A percentile compares a stretch with the other conserved stretches of the same genome.
Conservation (phyloP, 2,797 vertebrate genomes). For the Hypotaenidia philippensis region DNA sequence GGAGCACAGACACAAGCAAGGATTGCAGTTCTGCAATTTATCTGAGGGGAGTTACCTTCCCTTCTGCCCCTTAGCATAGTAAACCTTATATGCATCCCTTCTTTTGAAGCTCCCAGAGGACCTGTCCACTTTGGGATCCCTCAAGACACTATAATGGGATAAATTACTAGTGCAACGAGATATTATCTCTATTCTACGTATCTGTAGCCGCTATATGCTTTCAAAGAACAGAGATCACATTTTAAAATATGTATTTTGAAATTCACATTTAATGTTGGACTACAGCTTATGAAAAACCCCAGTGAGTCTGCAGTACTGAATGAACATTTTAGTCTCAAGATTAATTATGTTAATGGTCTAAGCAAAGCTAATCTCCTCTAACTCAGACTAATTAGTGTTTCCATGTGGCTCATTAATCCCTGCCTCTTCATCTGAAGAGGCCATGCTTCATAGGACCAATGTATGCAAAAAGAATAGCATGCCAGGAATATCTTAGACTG, state of each 20-base stretch:
- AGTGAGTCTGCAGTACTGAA: background rate
- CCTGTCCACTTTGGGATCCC: background rate
- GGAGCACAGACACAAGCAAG: background rate
- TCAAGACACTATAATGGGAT: background rate
- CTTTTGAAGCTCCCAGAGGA: background rate
- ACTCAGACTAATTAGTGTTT: constrained; percentile 70
- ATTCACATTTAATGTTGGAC: background rate
- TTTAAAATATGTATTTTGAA: background rate
- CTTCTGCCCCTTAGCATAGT: background rate
- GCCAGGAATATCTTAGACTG: background rate
- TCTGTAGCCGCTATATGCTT: background rate
- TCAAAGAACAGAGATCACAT: background rate
- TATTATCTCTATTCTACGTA: background rate
- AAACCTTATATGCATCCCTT: background rate
- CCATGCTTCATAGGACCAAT: constrained; percentile 20
- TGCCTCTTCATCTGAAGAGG: constrained; percentile 50
- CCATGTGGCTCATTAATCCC: constrained; percentile 59
- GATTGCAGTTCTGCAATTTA: background rate
- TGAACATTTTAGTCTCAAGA: constrained; percentile 40
- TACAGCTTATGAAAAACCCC: background rate
- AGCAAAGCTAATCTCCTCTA: constrained; percentile 66
- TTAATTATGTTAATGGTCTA: constrained; percentile 51
- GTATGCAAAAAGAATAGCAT: background rate
- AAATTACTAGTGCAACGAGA: background rate
- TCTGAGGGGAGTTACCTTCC: background rate